Conservation (phyloP, 2,888 invertebrate genomes). For the Ophion slaviceki region DNA sequence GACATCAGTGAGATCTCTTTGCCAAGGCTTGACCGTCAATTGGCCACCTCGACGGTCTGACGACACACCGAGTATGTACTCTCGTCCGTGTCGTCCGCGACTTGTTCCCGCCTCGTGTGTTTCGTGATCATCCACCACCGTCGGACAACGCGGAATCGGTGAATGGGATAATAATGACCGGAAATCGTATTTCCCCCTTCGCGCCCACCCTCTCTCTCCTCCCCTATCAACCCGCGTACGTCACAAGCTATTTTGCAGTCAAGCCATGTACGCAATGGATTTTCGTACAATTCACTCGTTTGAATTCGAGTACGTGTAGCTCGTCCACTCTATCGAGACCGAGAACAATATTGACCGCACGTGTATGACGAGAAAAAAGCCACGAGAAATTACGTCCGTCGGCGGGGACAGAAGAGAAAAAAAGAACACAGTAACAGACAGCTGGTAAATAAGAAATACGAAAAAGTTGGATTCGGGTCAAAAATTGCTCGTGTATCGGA, state of each 20-base stretch:
- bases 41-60: slow-evolving; percentile 64
- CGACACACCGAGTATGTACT: slow-evolving; percentile 42
- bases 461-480: too few relatives aligned
- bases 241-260: background rate
- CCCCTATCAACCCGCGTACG: background rate
- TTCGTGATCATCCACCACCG: slow-evolving; percentile 22
- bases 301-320: background rate
- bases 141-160: slow-evolving; percentile 31
- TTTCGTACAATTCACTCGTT: background rate
- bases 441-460: too few relatives aligned
- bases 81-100: slow-evolving; percentile 32
- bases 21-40: slow-evolving; percentile 69
- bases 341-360: background rate
- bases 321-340: background rate
- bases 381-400: too few relatives aligned
- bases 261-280: background rate
- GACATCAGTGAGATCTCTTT: slow-evolving; percentile 46
- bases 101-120: slow-evolving; percentile 49
- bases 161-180: slow-evolving; percentile 42
- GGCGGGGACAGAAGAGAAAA: too few relatives aligned
- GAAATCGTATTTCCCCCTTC: slow-evolving; percentile 37
- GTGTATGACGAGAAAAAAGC: too few relatives aligned
- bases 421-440: too few relatives aligned
- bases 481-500: too few relatives aligned
- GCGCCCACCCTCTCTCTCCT: background rate